Conservation (phyloP, 2,888 invertebrate species). For the Habrosyne pyritoides region DNA sequence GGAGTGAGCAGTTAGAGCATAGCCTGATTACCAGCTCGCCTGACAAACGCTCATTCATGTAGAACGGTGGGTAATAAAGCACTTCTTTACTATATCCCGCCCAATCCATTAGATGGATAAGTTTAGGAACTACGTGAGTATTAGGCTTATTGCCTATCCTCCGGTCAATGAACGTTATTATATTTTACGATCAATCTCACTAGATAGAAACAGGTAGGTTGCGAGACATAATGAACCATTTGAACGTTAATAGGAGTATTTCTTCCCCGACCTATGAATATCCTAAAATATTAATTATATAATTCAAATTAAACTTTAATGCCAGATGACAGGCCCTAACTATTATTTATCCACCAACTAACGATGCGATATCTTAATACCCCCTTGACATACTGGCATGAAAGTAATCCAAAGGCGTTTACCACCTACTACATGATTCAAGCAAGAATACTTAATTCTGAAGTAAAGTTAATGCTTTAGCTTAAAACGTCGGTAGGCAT, state of each 20-base stretch:
- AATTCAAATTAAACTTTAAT: too few species aligned
- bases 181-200: constrained; percentile 4
- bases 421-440: too few species aligned
- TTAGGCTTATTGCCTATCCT: constrained; percentile 3
- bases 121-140: not conserved
- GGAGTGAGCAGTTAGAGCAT: not conserved
- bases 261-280: too few species aligned
- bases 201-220: not conserved
- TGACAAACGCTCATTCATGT: constrained; percentile 40
- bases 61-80: constrained; percentile 19
- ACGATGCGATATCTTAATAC: too few species aligned
- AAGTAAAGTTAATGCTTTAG: too few species aligned
- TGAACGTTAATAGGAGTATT: not conserved
- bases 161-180: not conserved
- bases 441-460: too few species aligned
- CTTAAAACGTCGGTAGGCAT: too few species aligned
- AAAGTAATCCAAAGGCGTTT: too few species aligned
- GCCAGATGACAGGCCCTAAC: too few species aligned
- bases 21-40: constrained; percentile 44
- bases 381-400: too few species aligned
- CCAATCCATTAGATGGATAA: constrained; percentile 12
- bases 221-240: not conserved
- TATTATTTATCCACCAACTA: too few species aligned
- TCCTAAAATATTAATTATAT: too few species aligned
- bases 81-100: constrained; percentile 9